phyloP scores from a whole-genome alignment of 2,113 vertebrate genomes.

The Takifugu bimaculatus region DNA sequence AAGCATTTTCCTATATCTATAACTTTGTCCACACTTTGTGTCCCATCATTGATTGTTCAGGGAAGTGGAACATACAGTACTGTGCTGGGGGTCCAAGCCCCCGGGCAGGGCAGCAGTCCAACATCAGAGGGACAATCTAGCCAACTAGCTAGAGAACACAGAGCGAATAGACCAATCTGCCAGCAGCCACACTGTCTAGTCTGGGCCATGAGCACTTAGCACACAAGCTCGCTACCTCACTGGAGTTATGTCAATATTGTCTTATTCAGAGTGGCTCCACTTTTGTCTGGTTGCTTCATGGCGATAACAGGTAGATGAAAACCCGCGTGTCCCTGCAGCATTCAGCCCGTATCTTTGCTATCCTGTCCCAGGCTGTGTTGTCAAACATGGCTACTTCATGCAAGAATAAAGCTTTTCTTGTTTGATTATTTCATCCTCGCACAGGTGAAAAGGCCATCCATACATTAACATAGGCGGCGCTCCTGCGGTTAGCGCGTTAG shows the following conservation, averaged over 20 bases:
- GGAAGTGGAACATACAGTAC: constrained; percentile 39
- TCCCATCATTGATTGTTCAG: constrained; percentile 53
- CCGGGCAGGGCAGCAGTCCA: constrained; percentile 39
- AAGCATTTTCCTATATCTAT: too few species aligned
- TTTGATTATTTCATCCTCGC: not conserved
- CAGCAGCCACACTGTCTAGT: constrained; percentile 36
- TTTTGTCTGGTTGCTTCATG: constrained; percentile 46
- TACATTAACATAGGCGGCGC: not conserved
- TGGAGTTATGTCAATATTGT: constrained; percentile 63
- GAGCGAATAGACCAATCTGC: constrained; percentile 28
- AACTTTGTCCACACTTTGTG: not conserved
- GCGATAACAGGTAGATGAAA: constrained; percentile 21
- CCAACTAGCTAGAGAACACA: constrained; percentile 28
- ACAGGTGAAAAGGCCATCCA: not conserved
- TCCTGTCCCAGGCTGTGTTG: not conserved
- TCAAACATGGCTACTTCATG: constrained; percentile 3
- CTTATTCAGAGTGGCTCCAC: constrained; percentile 42
- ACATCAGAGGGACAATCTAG: constrained; percentile 45
- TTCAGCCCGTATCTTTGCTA: constrained; percentile 4
- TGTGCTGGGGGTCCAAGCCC: constrained; percentile 40
- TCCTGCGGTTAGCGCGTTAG: too few species aligned
- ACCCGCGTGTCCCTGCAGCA: constrained; percentile 11
- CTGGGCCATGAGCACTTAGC: constrained; percentile 35
- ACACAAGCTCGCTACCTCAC: constrained; percentile 53
- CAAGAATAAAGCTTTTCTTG: not conserved